phyloP scores from a whole-genome alignment of 1,140 invertebrate genomes.

The Neodiprion lecontei region DNA sequence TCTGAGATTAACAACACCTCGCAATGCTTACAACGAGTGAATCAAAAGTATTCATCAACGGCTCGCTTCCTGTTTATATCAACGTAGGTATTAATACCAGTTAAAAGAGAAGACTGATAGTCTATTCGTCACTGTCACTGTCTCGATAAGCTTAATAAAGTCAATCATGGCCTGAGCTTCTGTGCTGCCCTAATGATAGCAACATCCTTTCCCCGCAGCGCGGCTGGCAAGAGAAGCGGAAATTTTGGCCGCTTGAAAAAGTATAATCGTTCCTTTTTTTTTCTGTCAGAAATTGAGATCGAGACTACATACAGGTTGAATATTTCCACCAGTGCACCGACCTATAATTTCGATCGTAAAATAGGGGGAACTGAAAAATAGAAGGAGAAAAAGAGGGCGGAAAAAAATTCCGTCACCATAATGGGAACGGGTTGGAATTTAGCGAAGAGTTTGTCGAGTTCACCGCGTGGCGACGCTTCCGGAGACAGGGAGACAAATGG shows the following conservation, averaged over 20 bases:
- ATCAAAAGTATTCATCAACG: background rate
- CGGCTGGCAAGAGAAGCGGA: too few relatives aligned
- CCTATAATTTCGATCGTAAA: too few relatives aligned
- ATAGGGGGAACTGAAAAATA: too few relatives aligned
- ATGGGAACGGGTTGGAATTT: background rate
- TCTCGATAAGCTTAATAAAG: background rate
- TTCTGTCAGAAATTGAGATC: too few relatives aligned
- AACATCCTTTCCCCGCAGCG: background rate
- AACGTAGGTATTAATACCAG: background rate
- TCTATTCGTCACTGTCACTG: conserved; percentile 2
- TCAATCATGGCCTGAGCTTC: background rate
- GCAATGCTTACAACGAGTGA: background rate
- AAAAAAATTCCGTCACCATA: too few relatives aligned
- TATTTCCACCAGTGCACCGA: too few relatives aligned
- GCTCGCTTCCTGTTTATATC: background rate
- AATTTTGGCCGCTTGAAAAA: background rate
- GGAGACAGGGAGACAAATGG: conserved; percentile 4
- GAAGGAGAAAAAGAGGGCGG: too few relatives aligned
- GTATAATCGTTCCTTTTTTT: too few relatives aligned
- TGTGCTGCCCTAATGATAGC: background rate
- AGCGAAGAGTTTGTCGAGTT: conserved; percentile 7
- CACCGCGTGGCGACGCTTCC: background rate
- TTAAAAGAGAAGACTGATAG: background rate
- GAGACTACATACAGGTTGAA: too few relatives aligned
- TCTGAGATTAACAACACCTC: too few relatives aligned